phyloP scores from a whole-genome alignment of 2,797 vertebrate genomes.

The Chaenodraco wilsoni region DNA sequence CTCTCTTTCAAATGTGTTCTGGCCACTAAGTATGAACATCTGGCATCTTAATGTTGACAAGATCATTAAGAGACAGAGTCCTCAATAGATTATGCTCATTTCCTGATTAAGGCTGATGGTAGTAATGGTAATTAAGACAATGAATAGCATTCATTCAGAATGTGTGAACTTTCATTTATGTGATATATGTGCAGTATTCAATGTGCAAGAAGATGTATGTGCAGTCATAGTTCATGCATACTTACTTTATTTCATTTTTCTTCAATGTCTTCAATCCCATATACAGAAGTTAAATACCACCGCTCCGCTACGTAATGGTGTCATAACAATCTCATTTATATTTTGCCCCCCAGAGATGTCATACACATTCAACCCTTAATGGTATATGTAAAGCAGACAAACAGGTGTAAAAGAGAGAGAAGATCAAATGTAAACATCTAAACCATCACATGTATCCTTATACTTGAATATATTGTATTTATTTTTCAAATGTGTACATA shows the following conservation, averaged over 20 bases:
- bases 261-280: conserved; percentile 38
- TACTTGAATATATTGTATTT: conserved; percentile 10
- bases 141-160: conserved; percentile 54
- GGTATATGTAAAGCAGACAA: conserved; percentile 19
- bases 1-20: conserved; percentile 20
- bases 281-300: conserved; percentile 38
- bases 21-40: conserved; percentile 42
- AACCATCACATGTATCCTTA: conserved; percentile 10
- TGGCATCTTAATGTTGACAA: conserved; percentile 56
- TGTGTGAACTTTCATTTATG: conserved; percentile 43
- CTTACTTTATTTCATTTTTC: conserved; percentile 24
- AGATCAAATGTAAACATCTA: neutral
- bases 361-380: conserved; percentile 1
- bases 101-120: conserved; percentile 72
- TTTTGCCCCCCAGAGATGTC: conserved; percentile 18
- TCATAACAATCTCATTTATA: conserved; percentile 48
- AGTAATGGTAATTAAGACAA: conserved; percentile 71
- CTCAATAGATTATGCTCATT: conserved; percentile 63
- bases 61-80: conserved; percentile 44
- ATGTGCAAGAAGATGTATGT: conserved; percentile 21
- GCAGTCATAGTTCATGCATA: conserved; percentile 18
- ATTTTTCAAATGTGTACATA: neutral
- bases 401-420: neutral
- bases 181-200: conserved; percentile 43
- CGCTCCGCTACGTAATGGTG: conserved; percentile 34